A percentile compares a stretch with the other conserved stretches of the same genome.
Conservation (phyloP, 2,113 vertebrate genomes). For the Neomonachus schauinslandi region DNA sequence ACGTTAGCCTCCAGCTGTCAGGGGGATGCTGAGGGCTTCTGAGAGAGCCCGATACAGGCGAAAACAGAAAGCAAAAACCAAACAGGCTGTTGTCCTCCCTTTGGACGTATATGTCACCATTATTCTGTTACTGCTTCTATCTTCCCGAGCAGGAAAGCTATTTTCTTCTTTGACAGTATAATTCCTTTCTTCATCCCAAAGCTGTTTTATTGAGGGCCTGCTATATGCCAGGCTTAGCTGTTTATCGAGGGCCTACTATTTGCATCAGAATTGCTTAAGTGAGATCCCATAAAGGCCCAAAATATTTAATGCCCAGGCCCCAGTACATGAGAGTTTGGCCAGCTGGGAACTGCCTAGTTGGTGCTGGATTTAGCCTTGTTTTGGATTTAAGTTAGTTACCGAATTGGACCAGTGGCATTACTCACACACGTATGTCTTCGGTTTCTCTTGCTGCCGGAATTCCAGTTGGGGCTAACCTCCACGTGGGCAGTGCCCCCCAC, state of each 20-base stretch:
- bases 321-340: accelerated
- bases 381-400: background rate
- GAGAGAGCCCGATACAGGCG: background rate
- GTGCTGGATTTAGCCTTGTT: background rate
- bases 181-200: background rate
- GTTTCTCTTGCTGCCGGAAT: background rate
- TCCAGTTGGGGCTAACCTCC: background rate
- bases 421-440: background rate
- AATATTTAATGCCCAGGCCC: too few relatives aligned
- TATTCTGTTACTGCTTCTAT: background rate
- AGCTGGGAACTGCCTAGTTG: background rate
- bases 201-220: background rate
- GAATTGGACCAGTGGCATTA: background rate
- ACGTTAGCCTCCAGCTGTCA: background rate
- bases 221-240: accelerated
- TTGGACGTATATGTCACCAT: accelerated
- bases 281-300: background rate
- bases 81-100: background rate
- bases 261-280: too few relatives aligned
- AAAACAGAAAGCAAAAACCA: background rate
- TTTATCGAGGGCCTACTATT: background rate
- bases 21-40: background rate
- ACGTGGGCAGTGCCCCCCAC: background rate
- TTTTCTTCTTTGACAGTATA: background rate
- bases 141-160: background rate